Conservation (phyloP, 2,797 vertebrate genomes). For the Zalophus californianus region DNA sequence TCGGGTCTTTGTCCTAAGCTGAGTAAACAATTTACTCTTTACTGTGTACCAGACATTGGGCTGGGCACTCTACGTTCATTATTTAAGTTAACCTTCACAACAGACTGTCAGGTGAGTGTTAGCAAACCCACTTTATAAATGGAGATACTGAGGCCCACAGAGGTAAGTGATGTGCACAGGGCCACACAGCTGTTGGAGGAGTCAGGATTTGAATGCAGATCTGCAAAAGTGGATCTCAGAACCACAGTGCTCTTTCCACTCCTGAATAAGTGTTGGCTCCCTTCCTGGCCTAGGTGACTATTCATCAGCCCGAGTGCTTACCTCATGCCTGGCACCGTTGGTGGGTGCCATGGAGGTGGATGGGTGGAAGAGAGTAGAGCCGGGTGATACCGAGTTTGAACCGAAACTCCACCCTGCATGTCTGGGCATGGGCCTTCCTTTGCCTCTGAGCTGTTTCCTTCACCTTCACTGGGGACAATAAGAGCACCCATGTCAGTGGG, state of each 20-base stretch:
- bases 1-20: neutral
- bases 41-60: neutral
- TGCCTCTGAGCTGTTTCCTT: neutral
- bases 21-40: neutral
- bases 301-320: neutral
- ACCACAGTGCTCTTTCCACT: accelerated
- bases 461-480: accelerated
- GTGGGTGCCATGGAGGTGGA: neutral
- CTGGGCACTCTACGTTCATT: neutral
- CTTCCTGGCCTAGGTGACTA: neutral
- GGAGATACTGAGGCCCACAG: constrained; percentile 5
- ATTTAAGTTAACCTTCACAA: neutral
- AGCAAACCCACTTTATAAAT: neutral
- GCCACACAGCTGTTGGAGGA: neutral
- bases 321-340: accelerated
- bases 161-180: neutral
- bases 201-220: neutral
- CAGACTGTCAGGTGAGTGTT: neutral
- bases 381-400: neutral
- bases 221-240: neutral
- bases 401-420: neutral
- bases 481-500: neutral
- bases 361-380: neutral
- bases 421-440: neutral
- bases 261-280: neutral